These are phyloP conservation scores for Nannobrachium achirus DNA, from an alignment of 2,113 vertebrate species.

Conservation along the genomic window DNA sequence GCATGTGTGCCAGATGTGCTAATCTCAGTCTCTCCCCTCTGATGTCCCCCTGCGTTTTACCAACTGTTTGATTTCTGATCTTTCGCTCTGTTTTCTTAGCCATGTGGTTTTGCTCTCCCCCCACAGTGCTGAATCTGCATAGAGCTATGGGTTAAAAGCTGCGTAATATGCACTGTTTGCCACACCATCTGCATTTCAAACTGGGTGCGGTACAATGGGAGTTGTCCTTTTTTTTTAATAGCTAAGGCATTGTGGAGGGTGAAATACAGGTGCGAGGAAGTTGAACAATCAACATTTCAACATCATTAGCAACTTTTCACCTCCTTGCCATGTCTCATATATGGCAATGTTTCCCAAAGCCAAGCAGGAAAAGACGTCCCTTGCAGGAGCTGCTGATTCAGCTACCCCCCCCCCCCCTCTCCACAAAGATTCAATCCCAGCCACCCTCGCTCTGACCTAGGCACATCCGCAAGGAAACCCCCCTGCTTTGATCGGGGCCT, in stretches of 20 bases:
- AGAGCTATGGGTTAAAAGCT: slow-evolving; percentile 26
- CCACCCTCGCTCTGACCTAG: slow-evolving; percentile 57
- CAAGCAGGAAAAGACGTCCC: slow-evolving; percentile 59
- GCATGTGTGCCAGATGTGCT: slow-evolving; percentile 3
- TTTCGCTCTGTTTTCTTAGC: slow-evolving; percentile 12
- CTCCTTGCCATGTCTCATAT: not conserved
- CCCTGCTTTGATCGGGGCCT: slow-evolving; percentile 32
- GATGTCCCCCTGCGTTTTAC: slow-evolving; percentile 48
- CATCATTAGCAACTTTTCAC: not conserved
- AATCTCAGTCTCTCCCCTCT: slow-evolving; percentile 33
- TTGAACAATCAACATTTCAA: slow-evolving; percentile 55
- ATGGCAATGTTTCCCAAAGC: slow-evolving; percentile 35
- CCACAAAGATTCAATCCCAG: slow-evolving; percentile 38
- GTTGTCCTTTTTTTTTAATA: not conserved
- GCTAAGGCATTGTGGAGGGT: slow-evolving; percentile 22
- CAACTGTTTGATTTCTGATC: slow-evolving; percentile 9
- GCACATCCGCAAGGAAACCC: slow-evolving; percentile 60
- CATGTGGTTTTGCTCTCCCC: slow-evolving; percentile 9
- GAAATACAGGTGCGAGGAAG: slow-evolving; percentile 58
- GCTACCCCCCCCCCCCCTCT: slow-evolving; percentile 42
- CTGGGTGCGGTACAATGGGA: slow-evolving; percentile 41
- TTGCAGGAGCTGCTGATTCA: slow-evolving; percentile 72
- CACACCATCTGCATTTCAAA: slow-evolving; percentile 40
- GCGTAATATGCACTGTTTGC: slow-evolving; percentile 12
- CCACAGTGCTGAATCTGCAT: slow-evolving; percentile 41